Base-by-base conservation (phyloP, 2,797 vertebrate species). In the Urocyon cinereoargenteus region DNA sequence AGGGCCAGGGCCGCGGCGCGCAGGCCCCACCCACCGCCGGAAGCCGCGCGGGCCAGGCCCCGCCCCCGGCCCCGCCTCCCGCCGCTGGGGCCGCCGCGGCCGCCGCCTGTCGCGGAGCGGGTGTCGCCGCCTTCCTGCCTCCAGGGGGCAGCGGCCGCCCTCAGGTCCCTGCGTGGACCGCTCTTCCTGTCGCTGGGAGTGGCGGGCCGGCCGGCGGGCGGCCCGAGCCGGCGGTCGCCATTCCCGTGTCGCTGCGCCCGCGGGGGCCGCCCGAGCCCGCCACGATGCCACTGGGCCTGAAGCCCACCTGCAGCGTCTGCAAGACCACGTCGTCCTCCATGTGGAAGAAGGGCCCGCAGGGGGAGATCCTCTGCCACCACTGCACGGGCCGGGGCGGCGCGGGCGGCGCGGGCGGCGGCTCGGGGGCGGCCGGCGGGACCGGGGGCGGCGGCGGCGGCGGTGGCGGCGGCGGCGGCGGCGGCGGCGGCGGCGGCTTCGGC, bases 321-420 rank as follows among this genome's bases (percentile, higher is more conserved):
- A 99, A 99, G 98, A 99, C 99, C 91, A 99, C 99, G 86, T 99
- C 99, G 5, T 99, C 99, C 2, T 99, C 99, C 36, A 99, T 99
- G 99, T 99, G 99, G 99, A 99, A 99, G 98, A 99, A 99, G 66
- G 99, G 99, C 51, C 99, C 98, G 31, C 99, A 99, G 97, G 99
- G 99, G 45, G 99, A 99, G 95, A 99, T 99, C 96, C 98, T 99
- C 19, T 99, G 99, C 96, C 99, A 99, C 98, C 99, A 99, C 98
- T 99, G 99, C 98, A 99, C 99, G 0, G 99, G 99, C 26, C 98
- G 98, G 83, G 97, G 98, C 55, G 98, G 98, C 79, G 97, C 96
- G 62, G 90, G 97, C 59, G 59, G 59, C 59, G 59, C 40, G 19
- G 68, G 68, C 57, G 92, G 96, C 6, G 99, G 99, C 97, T 98